These are phyloP conservation scores for Holothuria scabra DNA, from an alignment of 53 echinoderm and acorn worm species.

Conservation along the genomic window DNA sequence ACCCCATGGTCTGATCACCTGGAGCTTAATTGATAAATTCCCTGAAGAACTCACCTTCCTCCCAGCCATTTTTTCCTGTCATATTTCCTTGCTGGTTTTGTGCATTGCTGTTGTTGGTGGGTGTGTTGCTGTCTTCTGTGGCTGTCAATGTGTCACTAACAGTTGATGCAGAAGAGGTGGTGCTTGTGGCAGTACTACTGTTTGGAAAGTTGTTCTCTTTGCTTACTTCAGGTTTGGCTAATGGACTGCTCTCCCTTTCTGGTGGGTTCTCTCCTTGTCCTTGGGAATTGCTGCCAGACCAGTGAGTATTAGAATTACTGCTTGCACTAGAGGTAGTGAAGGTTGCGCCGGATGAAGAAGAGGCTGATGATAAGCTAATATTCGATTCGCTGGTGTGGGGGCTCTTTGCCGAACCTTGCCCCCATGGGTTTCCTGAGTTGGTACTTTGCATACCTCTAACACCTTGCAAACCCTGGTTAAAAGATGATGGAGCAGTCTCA, in stretches of 20 bases:
- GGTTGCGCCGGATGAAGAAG: constrained; percentile 30
- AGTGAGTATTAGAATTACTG: neutral
- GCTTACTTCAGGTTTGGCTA: constrained; percentile 11
- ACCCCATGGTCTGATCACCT: neutral
- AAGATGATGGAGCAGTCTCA: constrained; percentile 38
- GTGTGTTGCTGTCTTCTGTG: constrained; percentile 6
- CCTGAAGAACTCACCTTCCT: neutral
- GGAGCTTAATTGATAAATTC: no score
- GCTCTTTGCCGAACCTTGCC: neutral
- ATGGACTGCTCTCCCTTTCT: constrained; percentile 5
- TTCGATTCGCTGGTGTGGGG: constrained; percentile 14
- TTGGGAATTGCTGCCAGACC: constrained; percentile 15
- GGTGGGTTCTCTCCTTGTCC: constrained; percentile 6
- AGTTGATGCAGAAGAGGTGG: constrained; percentile 11
- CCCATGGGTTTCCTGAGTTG: constrained; percentile 34
- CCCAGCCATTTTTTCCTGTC: constrained; percentile 33
- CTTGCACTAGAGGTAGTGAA: constrained; percentile 46
- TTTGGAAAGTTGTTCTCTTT: neutral
- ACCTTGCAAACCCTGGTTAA: constrained; percentile 25
- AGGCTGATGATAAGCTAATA: constrained; percentile 7
- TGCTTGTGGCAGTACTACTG: constrained; percentile 30
- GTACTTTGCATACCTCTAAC: constrained; percentile 30
- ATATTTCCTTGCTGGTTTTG: constrained; percentile 18
- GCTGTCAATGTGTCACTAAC: neutral
- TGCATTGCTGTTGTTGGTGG: constrained; percentile 25